phyloP scores from a whole-genome alignment of 2,797 vertebrate species.

The Oryzias dopingdopingensis region DNA sequence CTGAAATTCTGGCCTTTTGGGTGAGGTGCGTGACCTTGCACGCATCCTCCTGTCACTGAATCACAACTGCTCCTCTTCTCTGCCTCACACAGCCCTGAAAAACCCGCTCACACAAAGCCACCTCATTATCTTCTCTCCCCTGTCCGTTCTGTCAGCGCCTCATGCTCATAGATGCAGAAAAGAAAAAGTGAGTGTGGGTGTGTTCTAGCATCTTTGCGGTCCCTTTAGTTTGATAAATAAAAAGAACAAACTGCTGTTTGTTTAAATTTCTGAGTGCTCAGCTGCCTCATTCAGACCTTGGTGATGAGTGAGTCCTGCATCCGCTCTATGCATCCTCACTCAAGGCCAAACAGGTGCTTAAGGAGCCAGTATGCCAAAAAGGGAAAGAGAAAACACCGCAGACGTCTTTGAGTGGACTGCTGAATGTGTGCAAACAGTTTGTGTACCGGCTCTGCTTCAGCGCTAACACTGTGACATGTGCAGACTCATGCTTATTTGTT shows the following conservation, averaged over 20 bases:
- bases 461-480: conserved; percentile 5
- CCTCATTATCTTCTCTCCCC: not conserved
- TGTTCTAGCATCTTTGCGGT: not conserved
- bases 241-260: conserved; percentile 28
- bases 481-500: not conserved
- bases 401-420: not conserved
- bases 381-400: not conserved
- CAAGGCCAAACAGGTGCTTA: conserved; percentile 19
- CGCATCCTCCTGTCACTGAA: conserved; percentile 34
- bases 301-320: conserved; percentile 38
- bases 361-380: not conserved
- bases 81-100: too few relatives aligned
- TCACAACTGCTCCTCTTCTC: conserved; percentile 18
- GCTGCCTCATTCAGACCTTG: conserved; percentile 44
- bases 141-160: not conserved
- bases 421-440: conserved; percentile 4
- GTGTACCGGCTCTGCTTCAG: conserved; percentile 4
- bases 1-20: conserved; percentile 1
- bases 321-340: conserved; percentile 10
- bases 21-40: conserved; percentile 51
- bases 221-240: conserved; percentile 4
- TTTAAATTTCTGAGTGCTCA: conserved; percentile 36
- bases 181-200: conserved; percentile 7
- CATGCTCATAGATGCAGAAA: not conserved
- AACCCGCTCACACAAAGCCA: not conserved